These are phyloP conservation scores for Tachystola acroxantha DNA, from an alignment of 2,888 invertebrate species.

Conservation along the genomic window DNA sequence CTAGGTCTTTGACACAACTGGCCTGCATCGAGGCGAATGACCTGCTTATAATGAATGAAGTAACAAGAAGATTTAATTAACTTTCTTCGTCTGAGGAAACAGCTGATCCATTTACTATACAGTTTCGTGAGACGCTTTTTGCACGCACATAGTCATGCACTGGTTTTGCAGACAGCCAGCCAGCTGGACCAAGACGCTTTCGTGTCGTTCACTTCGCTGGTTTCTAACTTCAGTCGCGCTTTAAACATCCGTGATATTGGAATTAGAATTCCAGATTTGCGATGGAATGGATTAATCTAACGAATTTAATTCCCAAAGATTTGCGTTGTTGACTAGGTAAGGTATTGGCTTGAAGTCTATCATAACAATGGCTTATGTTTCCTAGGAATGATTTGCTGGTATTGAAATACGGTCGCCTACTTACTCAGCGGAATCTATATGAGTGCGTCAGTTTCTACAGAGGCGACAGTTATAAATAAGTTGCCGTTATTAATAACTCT, in stretches of 20 bases:
- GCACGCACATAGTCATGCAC: slow-evolving; percentile 16
- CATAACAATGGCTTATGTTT: neutral
- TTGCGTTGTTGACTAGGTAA: too few species aligned
- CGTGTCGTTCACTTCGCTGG: slow-evolving; percentile 49
- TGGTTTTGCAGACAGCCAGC: slow-evolving; percentile 32
- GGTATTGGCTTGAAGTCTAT: neutral
- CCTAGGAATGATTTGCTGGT: neutral
- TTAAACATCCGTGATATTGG: slow-evolving; percentile 25
- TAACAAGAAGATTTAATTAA: slow-evolving; percentile 46
- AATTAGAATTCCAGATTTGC: slow-evolving; percentile 52
- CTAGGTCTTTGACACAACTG: neutral
- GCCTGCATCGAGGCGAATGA: slow-evolving; percentile 5
- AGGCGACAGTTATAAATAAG: slow-evolving; percentile 17
- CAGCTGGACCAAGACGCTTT: slow-evolving; percentile 37
- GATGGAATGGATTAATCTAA: slow-evolving; percentile 18
- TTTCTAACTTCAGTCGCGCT: slow-evolving; percentile 51
- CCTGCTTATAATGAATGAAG: slow-evolving; percentile 19
- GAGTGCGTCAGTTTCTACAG: neutral
- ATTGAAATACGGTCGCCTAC: neutral
- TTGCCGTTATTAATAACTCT: neutral
- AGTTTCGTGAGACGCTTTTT: slow-evolving; percentile 11
- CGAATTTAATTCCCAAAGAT: neutral
- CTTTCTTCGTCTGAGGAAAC: slow-evolving; percentile 47
- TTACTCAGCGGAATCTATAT: slow-evolving; percentile 25
- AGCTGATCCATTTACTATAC: slow-evolving; percentile 55